Evolutionary conservation across 2,797 vertebrate species (phyloP), one percentile per base, ranked within the genome.

Genomic region (Poecilia picta): DNA sequence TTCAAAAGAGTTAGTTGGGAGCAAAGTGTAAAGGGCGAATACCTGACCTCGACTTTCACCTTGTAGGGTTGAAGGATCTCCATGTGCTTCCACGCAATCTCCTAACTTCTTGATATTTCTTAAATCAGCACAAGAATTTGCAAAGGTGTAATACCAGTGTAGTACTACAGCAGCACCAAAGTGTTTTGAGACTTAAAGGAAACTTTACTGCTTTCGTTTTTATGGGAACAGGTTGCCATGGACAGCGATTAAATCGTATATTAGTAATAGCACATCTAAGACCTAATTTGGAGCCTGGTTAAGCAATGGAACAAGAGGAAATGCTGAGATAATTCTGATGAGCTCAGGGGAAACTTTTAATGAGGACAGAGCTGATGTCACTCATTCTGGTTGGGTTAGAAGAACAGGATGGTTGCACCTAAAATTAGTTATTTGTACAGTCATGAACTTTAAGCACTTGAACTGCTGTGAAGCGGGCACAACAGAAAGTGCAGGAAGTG

Each of bases 1-100:
- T 73, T 47, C 81, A 45, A 57, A 72, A 45, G 53, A 88, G 78
- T 87, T 78, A 81, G 25, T 20, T 6, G 8, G 78, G 76, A 85
- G 77, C 80, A 89, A 85, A 89, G 78, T 64, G 41, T 57, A 83
- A 85, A 85, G 89, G 89, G 90, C 84, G 87, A 87, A 89, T 83
- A 81, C 81, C 79, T 66, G 74, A 87, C n/a, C 47, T 39, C 31
- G 49, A 25, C 51, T 70, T 80, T 80, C 55, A 76, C 49, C 75
- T 85, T n/a, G 20, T 62, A 20, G 36, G 75, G 12, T 39, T 49
- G 77, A 79, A 79, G 64, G 66, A 71, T 53, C 53, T 25, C 31
- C 68, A 82, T 55, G 49, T 81, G 64, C 68, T 78, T 80, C 80
- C 33, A 76, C n/a, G 55, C 23, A 76, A 47, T 73, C 36, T 25